Base-by-base conservation (phyloP, 2,113 vertebrate genomes). In the Heterotilapia buettikoferi region DNA sequence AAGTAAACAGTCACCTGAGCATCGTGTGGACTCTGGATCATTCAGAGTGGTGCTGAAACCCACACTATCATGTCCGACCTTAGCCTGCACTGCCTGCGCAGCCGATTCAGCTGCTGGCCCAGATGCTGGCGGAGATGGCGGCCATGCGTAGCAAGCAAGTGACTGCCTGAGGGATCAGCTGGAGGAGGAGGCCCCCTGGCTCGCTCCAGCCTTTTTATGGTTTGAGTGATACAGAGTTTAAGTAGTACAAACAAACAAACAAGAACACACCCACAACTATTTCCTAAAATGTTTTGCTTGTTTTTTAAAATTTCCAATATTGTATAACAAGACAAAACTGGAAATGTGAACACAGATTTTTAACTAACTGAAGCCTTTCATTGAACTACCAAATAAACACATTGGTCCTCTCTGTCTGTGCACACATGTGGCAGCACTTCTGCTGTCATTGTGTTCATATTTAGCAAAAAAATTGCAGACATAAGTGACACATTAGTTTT, bases 351-450 rank as follows among this genome's bases (percentile, higher is more conserved):
- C 21, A 13, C 53, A 0, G 53, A 56, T 56, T 56, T 56, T 56
- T 13, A 24, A 24, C 53, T 56, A 24, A 56, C 53, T 7, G 13
- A 57, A 57, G 2, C 24, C 24, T 57, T 57, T 57, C 13, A 57
- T 5, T 29, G 56, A 57, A 4, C 56, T 29, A 59, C 24, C 56
- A 59, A 59, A 59, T 1, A 9, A 29, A 59, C 24, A 59, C 56
- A 29, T 29, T 16, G 56, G 24, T 59, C 24, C 56, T 57, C 13
- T 59, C 24, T 57, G 21, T 5, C 56, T 57, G 56, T 16, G 13
- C 13, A 59, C 56, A 29, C 56, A 16, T 14, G 1, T 36, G n/a
- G 13, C 13, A 57, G 13, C 24, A 29, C 24, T 0, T 5, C 56
- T 59, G 56, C 56, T 59, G 7, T 0, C 56, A 59, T 29, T 5